Evolutionary conservation across 2,888 invertebrate species (phyloP).

Genomic region (Lithophane semibrunnea): DNA sequence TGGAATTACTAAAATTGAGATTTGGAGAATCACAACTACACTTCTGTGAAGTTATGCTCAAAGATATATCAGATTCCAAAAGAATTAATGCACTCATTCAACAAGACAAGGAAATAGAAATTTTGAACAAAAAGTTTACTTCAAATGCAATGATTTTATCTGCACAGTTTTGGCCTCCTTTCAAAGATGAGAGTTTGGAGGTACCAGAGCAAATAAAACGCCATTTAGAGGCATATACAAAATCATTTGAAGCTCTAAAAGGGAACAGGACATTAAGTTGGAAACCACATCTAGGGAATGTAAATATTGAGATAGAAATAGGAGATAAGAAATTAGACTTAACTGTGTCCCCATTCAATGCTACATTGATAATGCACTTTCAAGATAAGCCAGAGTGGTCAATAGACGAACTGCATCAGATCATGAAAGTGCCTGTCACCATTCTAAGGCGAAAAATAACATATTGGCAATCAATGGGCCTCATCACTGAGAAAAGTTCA

Average conservation of each 20-base stretch:
- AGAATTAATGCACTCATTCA: constrained; percentile 96
- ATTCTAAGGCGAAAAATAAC: constrained; percentile 96
- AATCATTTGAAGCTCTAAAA: constrained; percentile 96
- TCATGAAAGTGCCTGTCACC: constrained; percentile 96
- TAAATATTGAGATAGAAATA: constrained; percentile 97
- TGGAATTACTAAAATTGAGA: constrained; percentile 97
- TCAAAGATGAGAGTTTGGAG: constrained; percentile 97
- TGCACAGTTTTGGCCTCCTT: constrained; percentile 99
- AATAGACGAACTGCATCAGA: constrained; percentile 95
- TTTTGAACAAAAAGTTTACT: constrained; percentile 81
- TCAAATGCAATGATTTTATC: constrained; percentile 97
- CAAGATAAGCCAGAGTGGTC: constrained; percentile 96
- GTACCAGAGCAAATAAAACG: constrained; percentile 95
- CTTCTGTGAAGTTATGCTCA: constrained; percentile 99
- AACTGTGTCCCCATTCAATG: constrained; percentile 97
- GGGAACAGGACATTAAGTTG: constrained; percentile 98
- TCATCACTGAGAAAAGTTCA: constrained; percentile 94
- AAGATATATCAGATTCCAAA: constrained; percentile 98
- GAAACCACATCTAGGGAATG: constrained; percentile 98
- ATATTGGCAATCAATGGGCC: constrained; percentile 98
- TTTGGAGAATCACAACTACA: constrained; percentile 99
- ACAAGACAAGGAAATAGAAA: constrained; percentile 91
- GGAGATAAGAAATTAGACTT: constrained; percentile 94
- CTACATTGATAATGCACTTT: constrained; percentile 98
- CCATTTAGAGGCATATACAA: constrained; percentile 96